Evolutionary conservation across 2,888 invertebrate species (phyloP).

Genomic region (Tachina lurida): DNA sequence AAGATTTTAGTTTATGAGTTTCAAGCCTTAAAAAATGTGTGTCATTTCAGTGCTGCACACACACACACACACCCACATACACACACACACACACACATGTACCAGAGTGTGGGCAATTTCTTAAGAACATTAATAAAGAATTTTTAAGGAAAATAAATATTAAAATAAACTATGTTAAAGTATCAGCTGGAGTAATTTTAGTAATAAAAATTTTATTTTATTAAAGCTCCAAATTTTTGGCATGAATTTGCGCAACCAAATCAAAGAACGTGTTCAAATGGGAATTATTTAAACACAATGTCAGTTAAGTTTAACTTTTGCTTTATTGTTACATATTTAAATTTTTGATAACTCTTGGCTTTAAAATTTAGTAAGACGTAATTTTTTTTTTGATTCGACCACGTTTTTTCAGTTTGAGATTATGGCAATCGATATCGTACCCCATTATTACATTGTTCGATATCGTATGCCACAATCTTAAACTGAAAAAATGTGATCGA

Average conservation of each 20-base stretch:
- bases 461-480: no score
- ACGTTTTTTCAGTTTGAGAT: no score
- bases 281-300: neutral
- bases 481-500: no score
- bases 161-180: neutral
- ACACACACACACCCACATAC: neutral
- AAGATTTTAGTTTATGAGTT: constrained; percentile 35
- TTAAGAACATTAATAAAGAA: constrained; percentile 26
- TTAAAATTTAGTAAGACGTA: neutral
- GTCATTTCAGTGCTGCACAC: neutral
- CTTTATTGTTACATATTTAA: neutral
- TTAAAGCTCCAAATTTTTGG: neutral
- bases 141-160: neutral
- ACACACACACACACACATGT: no score
- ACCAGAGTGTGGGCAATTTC: neutral
- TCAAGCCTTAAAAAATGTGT: constrained; percentile 8
- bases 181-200: neutral
- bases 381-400: neutral
- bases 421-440: no score
- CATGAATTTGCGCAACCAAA: neutral
- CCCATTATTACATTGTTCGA: no score
- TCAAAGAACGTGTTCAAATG: neutral
- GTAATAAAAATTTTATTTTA: constrained; percentile 7
- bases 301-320: neutral
- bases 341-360: neutral